Percentiles rank a stretch among this genome's conserved stretches.
Evolutionary conservation across 2,113 vertebrate genomes (phyloP).

Genomic region (Misgurnus mizolepis): DNA sequence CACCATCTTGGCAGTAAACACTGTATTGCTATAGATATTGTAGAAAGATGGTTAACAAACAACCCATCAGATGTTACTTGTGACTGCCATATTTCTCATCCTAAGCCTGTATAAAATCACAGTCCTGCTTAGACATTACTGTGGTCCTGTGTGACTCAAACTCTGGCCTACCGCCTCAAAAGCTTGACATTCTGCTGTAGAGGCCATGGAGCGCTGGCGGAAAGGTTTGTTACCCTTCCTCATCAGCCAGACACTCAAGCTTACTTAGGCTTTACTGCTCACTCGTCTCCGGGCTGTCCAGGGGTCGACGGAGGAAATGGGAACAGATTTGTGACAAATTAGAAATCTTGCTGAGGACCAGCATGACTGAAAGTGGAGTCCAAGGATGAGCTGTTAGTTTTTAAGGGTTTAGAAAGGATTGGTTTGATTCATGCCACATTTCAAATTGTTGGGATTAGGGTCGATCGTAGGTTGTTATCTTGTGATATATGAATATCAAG

Average conservation of each 20-base stretch:
- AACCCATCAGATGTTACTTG: too few species aligned
- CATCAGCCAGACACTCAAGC: background rate
- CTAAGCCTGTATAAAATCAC: background rate
- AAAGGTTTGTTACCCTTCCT: background rate
- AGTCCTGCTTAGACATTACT: slow-evolving; percentile 9
- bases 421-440: background rate
- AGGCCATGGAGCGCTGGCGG: background rate
- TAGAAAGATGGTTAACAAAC: too few species aligned
- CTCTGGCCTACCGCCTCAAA: background rate
- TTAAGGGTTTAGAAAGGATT: background rate
- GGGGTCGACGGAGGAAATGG: slow-evolving; percentile 8
- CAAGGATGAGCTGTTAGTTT: background rate
- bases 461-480: background rate
- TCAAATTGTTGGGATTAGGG: background rate
- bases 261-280: background rate
- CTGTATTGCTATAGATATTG: too few species aligned
- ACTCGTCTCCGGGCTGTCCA: background rate
- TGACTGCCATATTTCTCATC: too few species aligned
- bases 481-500: background rate
- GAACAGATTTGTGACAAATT: slow-evolving; percentile 29
- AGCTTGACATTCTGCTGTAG: slow-evolving; percentile 10
- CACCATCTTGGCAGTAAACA: too few species aligned
- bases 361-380: background rate
- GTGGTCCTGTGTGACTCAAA: background rate
- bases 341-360: slow-evolving; percentile 22